Conservation (phyloP, 2,888 invertebrate species). For the Ectemnius continuus region DNA sequence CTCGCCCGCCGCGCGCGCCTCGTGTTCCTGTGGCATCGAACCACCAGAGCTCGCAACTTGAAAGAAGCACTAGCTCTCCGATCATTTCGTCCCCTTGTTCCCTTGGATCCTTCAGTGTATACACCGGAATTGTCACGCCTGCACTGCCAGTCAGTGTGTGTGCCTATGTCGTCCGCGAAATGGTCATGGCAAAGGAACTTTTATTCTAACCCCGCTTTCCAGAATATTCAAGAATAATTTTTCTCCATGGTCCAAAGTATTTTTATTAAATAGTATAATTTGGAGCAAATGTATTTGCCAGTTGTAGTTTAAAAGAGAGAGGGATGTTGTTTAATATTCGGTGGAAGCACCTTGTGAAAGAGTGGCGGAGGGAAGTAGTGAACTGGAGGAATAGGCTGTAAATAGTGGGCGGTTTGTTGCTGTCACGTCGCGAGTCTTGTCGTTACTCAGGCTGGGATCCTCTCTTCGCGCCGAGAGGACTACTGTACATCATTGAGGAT, state of each 20-base stretch:
- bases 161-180: neutral
- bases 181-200: neutral
- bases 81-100: constrained; percentile 63
- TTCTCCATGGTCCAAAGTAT: no score
- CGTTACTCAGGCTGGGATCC: constrained; percentile 39
- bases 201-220: neutral
- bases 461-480: constrained; percentile 42
- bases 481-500: constrained; percentile 52
- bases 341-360: constrained; percentile 1
- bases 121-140: constrained; percentile 39
- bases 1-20: neutral
- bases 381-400: constrained; percentile 43
- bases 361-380: constrained; percentile 13
- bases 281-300: no score
- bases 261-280: no score
- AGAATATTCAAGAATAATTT: no score
- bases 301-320: no score
- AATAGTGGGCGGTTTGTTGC: constrained; percentile 52
- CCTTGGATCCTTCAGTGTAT: no score
- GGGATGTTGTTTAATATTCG: no score
- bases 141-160: constrained; percentile 12
- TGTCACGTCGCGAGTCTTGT: constrained; percentile 46
- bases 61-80: constrained; percentile 65
- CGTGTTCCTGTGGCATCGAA: constrained; percentile 42
- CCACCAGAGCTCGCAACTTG: constrained; percentile 62